Evolutionary conservation across 2,797 vertebrate species (phyloP), one percentile per base, ranked within the genome.

Genomic region (Florisuga fusca): DNA sequence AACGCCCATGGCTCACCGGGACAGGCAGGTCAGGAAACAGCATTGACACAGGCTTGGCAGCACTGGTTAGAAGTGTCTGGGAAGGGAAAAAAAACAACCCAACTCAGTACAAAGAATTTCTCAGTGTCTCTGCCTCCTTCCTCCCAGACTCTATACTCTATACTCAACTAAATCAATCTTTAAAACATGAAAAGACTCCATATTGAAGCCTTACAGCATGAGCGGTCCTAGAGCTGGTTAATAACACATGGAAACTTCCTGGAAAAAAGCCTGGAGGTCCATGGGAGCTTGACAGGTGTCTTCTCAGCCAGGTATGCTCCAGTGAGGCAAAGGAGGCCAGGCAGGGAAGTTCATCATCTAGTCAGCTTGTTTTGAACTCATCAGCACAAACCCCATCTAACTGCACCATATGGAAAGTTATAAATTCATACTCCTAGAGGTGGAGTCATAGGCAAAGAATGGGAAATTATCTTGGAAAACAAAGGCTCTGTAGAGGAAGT

Each of bases 1-100:
- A 69, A 58, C 34, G 23, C 15, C 19, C 18, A 10, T 26, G 2
- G 0, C 23, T 58, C 11, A 5, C 50, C 1, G 2, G 14, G 26
- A n/a, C 51, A 75, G 61, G 73, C 72, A 36, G 55, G 57, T 81
- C 62, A 72, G 69, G 62, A 72, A 51, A 77, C 16, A 54, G 41
- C 48, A 6, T 51, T 43, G 12, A n/a, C 15, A 50, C n/a, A 31
- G n/a, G 61, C 0, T 0, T 43, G 62, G 63, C 84, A 87, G 17
- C 5, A 3, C 38, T 34, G 36, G 11, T 48, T 58, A 74, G n/a
- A 77, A 91, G 54, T 34, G 64, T 1, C 41, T 11, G 55, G 19
- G 17, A 51, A 59, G 31, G 18, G 58, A 64, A 76, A 51, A 26
- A 61, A 57, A 57, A 41, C 12, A 12, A 38, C 57, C 25, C 2